Base-by-base conservation (phyloP, 1,140 invertebrate species). In the Meteorus sp. region DNA sequence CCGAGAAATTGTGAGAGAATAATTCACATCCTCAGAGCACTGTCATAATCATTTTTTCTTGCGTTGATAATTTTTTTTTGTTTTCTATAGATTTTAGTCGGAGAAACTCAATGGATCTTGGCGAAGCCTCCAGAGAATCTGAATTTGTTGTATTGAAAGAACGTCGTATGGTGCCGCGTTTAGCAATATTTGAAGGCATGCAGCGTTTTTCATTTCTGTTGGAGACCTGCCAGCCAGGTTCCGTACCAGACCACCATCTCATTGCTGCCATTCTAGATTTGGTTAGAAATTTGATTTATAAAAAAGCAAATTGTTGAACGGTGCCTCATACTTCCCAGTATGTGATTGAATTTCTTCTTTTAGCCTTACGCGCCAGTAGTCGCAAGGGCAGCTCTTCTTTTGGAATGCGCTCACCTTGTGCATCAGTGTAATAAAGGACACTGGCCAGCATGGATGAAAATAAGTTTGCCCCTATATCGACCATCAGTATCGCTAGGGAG, bases 381-480 rank as follows among this genome's bases (percentile, higher is more conserved):
- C 0, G 85, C 93, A 0, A 81, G 95, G 71, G 97, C 97, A 11
- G 87, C 92, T 1, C 84, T 99, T 29, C 75, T 98, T 23, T 78
- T 99, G 29, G 97, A 99, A 79, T 98, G 96, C 77, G 90, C 94
- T 3, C 89, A 97, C 76, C 92, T 98, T 70, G 95, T 99, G 0
- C 95, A 99, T 74, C 88, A 91, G 55, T 99, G 97, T 74, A 99
- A 99, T 73, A 93, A 94, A 79, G 95, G 96, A 1, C 93, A 96
- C 62, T 99, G 97, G 97, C 96, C 97, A 9, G 82, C 86, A 2
- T 97, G 95, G 94, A 95, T 97, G 89, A 93, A 94, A 77, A 82
- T 90, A 35, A 92, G 91, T 70, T 83, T 91, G 56, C 89, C 89
- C 11, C 86, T 91, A 65, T 92, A 91, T 74, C 80, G 91, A 29